Conservation (phyloP, 2,888 invertebrate species). For the Eulithis prunata region DNA sequence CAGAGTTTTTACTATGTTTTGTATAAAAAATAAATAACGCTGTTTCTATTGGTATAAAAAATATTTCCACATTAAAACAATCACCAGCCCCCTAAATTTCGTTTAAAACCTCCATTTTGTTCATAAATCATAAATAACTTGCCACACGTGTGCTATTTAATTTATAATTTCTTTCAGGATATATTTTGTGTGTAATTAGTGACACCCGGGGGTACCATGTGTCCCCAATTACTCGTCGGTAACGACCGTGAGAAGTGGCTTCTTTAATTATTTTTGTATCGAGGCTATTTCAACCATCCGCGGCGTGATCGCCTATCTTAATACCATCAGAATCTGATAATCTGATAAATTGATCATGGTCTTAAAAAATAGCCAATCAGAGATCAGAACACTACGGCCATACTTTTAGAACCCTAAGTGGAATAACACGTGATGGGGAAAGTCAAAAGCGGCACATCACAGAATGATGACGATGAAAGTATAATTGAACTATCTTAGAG, state of each 20-base stretch:
- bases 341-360: too few species aligned
- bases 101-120: conserved; percentile 34
- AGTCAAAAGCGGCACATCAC: too few species aligned
- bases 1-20: too few species aligned
- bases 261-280: conserved; percentile 36
- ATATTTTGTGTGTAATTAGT: conserved; percentile 71
- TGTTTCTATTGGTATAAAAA: too few species aligned
- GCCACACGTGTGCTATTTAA: conserved; percentile 62
- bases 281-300: conserved; percentile 2
- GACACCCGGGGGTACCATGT: conserved; percentile 57
- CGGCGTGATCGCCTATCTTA: not conserved
- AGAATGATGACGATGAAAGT: too few species aligned
- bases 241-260: conserved; percentile 61
- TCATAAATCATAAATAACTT: conserved; percentile 63
- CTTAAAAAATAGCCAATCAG: too few species aligned
- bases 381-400: too few species aligned
- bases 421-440: too few species aligned
- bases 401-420: too few species aligned
- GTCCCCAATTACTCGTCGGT: conserved; percentile 66
- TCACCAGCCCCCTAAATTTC: conserved; percentile 39
- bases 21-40: too few species aligned
- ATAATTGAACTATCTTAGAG: too few species aligned
- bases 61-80: conserved; percentile 13
- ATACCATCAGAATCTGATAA: too few species aligned
- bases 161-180: conserved; percentile 60